Evolutionary conservation across 2,888 invertebrate species (phyloP), one percentile per base, ranked within the genome.

Genomic region (Rutpela maculata): DNA sequence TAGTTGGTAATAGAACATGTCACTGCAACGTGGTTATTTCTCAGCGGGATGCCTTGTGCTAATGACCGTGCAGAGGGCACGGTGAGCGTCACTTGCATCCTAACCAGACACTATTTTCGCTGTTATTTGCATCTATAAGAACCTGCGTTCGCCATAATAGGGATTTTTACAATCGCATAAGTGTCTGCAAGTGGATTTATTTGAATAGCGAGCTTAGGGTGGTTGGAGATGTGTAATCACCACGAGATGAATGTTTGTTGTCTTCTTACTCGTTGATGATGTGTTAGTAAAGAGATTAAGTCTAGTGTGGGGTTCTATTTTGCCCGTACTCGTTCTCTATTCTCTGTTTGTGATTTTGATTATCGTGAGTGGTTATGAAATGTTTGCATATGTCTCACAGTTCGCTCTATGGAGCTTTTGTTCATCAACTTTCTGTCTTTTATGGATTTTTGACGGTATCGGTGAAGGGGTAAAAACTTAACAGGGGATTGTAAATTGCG

Each of bases 121-220:
- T 79, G 82, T 85, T 87, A 87, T 87, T 87, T 87, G 86, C 86
- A 88, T 87, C 84, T 85, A 86, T 85, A 85, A 83, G 85, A 84
- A 85, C 85, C 84, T 83, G 83, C 83, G 82, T 82, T 78, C 81
- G 83, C 81, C 82, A 87, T 87, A 87, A 87, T 87, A 82, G 87
- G 86, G 86, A 87, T 87, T 88, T 88, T 88, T 88, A 87, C 86
- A 81, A 84, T 80, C 80, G 81, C 65, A 76, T 81, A 84, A 87
- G 88, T 87, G 87, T 86, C 85, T 85, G 85, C 86, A 86, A 87
- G 87, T 87, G 88, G 87, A 88, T 88, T 87, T 87, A 85, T 85
- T 84, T 84, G 85, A 86, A 85, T 86, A 79, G 84, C 81, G 83
- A 81, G 83, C 83, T 83, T 86, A 84, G 85, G 86, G 84, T 84